Conservation (phyloP, 2,888 invertebrate species). For the Synergus japonicus region DNA sequence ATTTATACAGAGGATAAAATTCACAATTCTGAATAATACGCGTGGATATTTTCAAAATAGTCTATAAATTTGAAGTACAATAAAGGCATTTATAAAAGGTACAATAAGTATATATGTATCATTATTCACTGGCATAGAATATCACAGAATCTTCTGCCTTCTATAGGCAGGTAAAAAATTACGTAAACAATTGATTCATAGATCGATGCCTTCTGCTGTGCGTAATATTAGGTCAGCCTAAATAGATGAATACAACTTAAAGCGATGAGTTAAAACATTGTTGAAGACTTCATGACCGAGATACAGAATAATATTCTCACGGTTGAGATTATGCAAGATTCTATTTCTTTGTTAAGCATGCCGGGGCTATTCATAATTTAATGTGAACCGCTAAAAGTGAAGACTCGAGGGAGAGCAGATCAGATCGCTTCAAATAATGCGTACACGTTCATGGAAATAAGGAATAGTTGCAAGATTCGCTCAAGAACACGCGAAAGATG, state of each 20-base stretch:
- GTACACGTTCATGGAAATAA: constrained; percentile 37
- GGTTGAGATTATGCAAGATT: constrained; percentile 51
- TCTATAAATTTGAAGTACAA: background rate
- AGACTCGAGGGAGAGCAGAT: constrained; percentile 45
- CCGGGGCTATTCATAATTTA: constrained; percentile 13
- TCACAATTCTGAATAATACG: no score
- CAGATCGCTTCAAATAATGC: constrained; percentile 53
- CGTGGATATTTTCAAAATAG: no score
- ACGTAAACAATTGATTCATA: constrained; percentile 8
- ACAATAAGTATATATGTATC: no score
- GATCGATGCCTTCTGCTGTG: constrained; percentile 23
- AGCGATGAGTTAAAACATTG: background rate
- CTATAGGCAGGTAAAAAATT: constrained; percentile 3
- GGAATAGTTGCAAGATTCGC: constrained; percentile 48
- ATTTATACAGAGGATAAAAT: no score
- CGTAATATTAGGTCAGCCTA: constrained; percentile 22
- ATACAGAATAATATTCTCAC: constrained; percentile 49
- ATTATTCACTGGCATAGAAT: constrained; percentile 25
- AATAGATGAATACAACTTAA: background rate
- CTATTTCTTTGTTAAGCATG: constrained; percentile 32
- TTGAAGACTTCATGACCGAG: constrained; percentile 44
- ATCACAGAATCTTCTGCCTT: constrained; percentile 37
- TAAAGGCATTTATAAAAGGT: background rate
- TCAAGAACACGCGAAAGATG: constrained; percentile 36
- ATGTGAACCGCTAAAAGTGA: constrained; percentile 24